Evolutionary conservation across 2,797 vertebrate species (phyloP).

Genomic region (Poeciliopsis gracilis): DNA sequence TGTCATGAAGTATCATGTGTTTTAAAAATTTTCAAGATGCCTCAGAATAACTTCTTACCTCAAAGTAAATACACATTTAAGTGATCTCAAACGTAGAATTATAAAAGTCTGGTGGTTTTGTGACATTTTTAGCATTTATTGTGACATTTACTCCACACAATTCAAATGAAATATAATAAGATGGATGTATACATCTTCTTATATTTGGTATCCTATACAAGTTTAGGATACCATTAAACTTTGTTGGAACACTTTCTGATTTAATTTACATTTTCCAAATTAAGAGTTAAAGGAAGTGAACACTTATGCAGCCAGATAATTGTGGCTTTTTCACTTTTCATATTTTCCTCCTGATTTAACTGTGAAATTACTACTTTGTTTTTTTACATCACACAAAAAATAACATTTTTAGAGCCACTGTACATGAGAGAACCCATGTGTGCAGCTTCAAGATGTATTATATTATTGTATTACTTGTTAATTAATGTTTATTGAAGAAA

Average conservation of each 20-base stretch:
- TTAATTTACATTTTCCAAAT: not conserved
- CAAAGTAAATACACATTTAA: not conserved
- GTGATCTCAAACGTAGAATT: not conserved
- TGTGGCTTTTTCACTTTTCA: not conserved
- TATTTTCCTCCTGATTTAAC: not conserved
- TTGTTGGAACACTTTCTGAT: not conserved
- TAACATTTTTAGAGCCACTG: not conserved
- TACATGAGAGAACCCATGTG: not conserved
- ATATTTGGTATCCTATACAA: too few species aligned
- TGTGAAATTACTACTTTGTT: not conserved
- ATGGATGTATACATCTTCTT: not conserved
- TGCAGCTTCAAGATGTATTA: not conserved
- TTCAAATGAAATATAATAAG: not conserved
- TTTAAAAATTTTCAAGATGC: not conserved
- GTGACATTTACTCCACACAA: not conserved
- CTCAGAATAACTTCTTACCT: not conserved
- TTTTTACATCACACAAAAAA: not conserved
- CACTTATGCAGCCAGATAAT: too few species aligned
- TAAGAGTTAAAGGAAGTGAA: too few species aligned
- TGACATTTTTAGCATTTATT: not conserved
- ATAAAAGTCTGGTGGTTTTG: not conserved
- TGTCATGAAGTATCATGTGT: not conserved
- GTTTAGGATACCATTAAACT: not conserved
- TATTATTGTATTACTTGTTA: not conserved
- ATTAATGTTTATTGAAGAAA: constrained; percentile 24